Conservation (phyloP, 2,113 vertebrate species). For the Myiozetetes cayanensis region DNA sequence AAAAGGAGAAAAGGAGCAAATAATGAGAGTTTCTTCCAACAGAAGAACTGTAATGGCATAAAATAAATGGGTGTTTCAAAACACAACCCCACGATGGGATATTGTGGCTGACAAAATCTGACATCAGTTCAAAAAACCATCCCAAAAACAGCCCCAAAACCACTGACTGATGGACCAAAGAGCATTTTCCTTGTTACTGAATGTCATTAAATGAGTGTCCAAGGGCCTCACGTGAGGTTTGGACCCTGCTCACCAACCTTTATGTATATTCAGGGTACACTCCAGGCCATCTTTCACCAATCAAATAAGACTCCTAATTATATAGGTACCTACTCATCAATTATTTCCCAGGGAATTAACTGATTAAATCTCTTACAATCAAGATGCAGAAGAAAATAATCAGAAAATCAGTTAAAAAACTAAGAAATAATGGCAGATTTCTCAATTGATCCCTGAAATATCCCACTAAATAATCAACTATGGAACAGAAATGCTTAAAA, state of each 20-base stretch:
- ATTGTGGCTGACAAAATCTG: background rate
- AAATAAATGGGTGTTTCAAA: background rate
- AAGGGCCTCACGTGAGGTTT: background rate
- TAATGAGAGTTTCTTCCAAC: background rate
- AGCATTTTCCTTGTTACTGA: background rate
- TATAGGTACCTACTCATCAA: background rate
- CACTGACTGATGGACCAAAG: background rate
- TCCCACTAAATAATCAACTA: background rate
- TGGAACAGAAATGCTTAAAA: background rate
- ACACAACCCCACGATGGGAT: background rate
- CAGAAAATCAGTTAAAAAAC: background rate
- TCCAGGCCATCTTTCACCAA: background rate
- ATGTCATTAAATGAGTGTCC: too few relatives aligned
- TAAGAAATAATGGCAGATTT: background rate
- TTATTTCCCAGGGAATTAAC: background rate
- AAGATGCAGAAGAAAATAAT: background rate
- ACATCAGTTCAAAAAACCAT: background rate
- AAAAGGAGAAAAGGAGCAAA: background rate
- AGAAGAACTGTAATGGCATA: background rate
- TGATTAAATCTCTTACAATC: background rate
- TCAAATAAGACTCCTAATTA: background rate
- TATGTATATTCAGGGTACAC: rapidly evolving
- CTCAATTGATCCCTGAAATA: background rate
- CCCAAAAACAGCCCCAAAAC: background rate
- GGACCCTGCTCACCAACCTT: background rate